Base-by-base conservation (phyloP, 1,140 invertebrate species). In the Harlomillsia oculata region DNA sequence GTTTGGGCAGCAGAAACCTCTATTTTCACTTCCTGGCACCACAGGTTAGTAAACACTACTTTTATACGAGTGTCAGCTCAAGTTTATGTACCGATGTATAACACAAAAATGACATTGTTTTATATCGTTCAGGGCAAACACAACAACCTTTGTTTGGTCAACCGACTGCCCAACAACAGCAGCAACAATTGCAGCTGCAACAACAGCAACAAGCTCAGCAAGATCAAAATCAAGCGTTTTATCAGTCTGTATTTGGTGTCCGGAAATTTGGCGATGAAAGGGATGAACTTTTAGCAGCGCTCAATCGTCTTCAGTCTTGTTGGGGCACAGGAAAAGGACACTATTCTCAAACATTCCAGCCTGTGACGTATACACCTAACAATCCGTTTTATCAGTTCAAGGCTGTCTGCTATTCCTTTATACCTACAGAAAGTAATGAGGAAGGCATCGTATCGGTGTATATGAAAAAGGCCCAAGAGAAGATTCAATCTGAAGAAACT, bases 341-440 rank as follows among this genome's bases (percentile, higher is more conserved):
- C 68, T 92, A 89, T 69, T 81, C 80, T 18, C 73, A 79, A 32
- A 82, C 79, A 66, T 74, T 74, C 0, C 82, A 82, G 2, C 80
- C 85, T 1, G 79, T 95, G 14, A 84, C 89, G 53, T 83, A 95
- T 40, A 88, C 82, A 50, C 82, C 85, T 50, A 84, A 92, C 61
- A 96, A 95, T 74, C 86, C 88, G 3, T 79, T 93, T 25, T 96
- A 89, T 70, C 76, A 86, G 40, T 94, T 96, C 67, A 96, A 94
- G 77, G 86, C 90, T 3, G 85, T 96, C 25, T 87, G 59, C 0
- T 65, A 62, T 26, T 45, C 60, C 6, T 65, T 54, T 37, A 60
- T 62, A 18, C 56, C 57, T 26, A 49, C 48, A 0, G 55, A 65
- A 25, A 46, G 26, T n/a, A 65, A 65, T 37, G 64, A 65, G 39